phyloP scores from a whole-genome alignment of 2,797 vertebrate species.

The Ataeniobius toweri region DNA sequence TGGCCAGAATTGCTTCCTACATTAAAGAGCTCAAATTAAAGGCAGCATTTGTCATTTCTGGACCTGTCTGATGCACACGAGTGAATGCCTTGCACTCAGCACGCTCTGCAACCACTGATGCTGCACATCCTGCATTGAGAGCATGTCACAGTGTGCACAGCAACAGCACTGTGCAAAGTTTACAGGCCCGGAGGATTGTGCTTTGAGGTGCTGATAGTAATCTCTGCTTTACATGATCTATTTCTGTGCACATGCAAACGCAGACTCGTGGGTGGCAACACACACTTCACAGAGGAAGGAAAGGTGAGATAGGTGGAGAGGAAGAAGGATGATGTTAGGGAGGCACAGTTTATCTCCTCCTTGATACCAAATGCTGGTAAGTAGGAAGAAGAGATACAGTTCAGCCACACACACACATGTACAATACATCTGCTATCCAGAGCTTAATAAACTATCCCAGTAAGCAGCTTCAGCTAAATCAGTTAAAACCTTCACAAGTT shows the following conservation, averaged over 20 bases:
- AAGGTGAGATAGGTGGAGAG: slow-evolving; percentile 7
- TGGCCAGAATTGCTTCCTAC: slow-evolving; percentile 11
- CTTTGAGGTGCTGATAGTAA: slow-evolving; percentile 54
- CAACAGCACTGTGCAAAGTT: slow-evolving; percentile 9
- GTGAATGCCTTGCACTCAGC: slow-evolving; percentile 7
- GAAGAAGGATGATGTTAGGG: slow-evolving; percentile 6
- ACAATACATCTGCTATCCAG: slow-evolving; percentile 12
- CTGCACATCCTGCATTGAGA: slow-evolving; percentile 23
- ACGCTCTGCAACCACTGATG: slow-evolving; percentile 13
- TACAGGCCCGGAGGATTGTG: slow-evolving; percentile 14
- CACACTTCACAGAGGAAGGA: slow-evolving; percentile 6
- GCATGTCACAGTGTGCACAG: neutral
- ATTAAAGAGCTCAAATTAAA: slow-evolving; percentile 29
- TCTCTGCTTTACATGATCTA: slow-evolving; percentile 66
- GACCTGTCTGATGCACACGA: slow-evolving; percentile 18
- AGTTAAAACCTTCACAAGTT: no score
- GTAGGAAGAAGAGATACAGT: slow-evolving; percentile 52
- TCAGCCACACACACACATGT: neutral
- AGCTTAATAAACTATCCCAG: neutral
- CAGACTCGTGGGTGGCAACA: neutral
- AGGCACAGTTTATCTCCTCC: slow-evolving; percentile 32
- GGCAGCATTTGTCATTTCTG: neutral
- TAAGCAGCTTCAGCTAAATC: no score
- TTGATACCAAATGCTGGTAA: slow-evolving; percentile 33
- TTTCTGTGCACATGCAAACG: slow-evolving; percentile 52